A percentile compares a stretch with the other conserved stretches of the same genome.
phyloP scores from a whole-genome alignment of 2,888 invertebrate genomes.

The Margaritifera margaritifera region DNA sequence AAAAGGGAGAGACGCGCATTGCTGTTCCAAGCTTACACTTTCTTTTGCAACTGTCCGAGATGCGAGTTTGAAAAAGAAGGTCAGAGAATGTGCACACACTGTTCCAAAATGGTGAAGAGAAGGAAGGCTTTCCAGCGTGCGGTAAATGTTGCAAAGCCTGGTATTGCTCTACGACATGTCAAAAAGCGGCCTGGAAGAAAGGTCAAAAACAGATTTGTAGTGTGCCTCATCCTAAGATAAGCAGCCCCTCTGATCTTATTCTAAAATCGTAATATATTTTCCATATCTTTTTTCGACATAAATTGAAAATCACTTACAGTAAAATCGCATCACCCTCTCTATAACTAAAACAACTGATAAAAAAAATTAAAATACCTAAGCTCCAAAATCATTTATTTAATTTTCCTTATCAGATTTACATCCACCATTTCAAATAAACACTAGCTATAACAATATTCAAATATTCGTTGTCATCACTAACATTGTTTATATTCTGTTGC shows the following conservation, averaged over 20 bases:
- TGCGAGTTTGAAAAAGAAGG: constrained; percentile 58
- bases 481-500: too few species aligned
- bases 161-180: constrained; percentile 57
- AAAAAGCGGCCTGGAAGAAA: constrained; percentile 58
- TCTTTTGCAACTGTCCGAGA: constrained; percentile 57
- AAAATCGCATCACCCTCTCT: too few species aligned
- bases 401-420: too few species aligned
- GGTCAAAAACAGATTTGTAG: constrained; percentile 61
- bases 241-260: constrained; percentile 15
- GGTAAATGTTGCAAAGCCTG: constrained; percentile 56
- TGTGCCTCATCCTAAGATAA: constrained; percentile 50
- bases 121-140: constrained; percentile 42
- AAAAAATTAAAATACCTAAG: too few species aligned
- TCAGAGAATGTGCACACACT: constrained; percentile 46
- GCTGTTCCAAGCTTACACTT: constrained; percentile 56
- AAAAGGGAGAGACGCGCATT: constrained; percentile 46
- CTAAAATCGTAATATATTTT: not conserved
- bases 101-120: constrained; percentile 38
- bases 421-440: too few species aligned
- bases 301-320: too few species aligned
- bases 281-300: too few species aligned
- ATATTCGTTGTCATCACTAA: too few species aligned
- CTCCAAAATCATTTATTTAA: too few species aligned
- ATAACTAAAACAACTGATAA: too few species aligned
- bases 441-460: too few species aligned